These are phyloP conservation scores for Eristalis intricaria DNA, from an alignment of 2,888 invertebrate species.

Conservation along the genomic window DNA sequence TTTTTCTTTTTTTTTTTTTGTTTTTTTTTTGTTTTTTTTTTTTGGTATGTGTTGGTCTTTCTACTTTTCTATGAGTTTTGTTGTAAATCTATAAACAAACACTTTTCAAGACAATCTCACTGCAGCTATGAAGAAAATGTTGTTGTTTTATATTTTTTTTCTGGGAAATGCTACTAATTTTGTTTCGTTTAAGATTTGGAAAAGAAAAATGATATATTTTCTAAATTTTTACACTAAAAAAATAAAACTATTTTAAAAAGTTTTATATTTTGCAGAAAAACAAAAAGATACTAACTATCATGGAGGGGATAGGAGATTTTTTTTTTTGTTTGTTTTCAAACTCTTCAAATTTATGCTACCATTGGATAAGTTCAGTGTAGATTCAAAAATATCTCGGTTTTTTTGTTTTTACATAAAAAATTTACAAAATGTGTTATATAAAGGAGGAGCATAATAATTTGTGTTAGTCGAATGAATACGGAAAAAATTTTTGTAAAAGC, in stretches of 20 bases:
- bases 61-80: not conserved
- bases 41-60: not conserved
- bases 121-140: not conserved
- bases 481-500: not conserved
- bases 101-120: not conserved
- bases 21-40: not conserved
- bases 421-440: not conserved
- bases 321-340: no score
- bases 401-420: not conserved
- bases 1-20: conserved; percentile 18
- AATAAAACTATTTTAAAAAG: conserved; percentile 1
- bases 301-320: not conserved
- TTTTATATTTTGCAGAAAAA: conserved; percentile 26
- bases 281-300: not conserved
- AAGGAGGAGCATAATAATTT: conserved; percentile 1
- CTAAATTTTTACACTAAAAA: conserved; percentile 9
- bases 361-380: conserved; percentile 5
- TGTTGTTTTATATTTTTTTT: not conserved
- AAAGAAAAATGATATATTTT: not conserved
- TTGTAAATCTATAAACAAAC: not conserved
- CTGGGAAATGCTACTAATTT: conserved; percentile 31
- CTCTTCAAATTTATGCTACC: not conserved
- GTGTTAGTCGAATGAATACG: not conserved
- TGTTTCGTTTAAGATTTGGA: not conserved
- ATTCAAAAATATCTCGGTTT: not conserved